Evolutionary conservation across 2,113 vertebrate species (phyloP), one percentile per base, ranked within the genome.

Genomic region (Hydrolagus affinis): DNA sequence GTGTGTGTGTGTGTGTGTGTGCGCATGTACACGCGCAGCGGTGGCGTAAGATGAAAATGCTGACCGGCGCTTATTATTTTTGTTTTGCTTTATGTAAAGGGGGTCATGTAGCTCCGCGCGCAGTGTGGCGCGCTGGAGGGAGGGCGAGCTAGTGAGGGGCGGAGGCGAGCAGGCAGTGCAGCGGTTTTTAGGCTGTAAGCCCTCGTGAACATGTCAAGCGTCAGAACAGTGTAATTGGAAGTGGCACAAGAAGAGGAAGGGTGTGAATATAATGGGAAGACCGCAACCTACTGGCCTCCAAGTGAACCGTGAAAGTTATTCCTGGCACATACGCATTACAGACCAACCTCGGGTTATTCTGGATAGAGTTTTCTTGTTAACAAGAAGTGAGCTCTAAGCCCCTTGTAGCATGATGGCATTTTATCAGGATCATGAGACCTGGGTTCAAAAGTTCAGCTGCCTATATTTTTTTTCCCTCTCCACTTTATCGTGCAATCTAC

Each of bases 221-320:
- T 80, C 62, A 80, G 62, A 62, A 64, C 11, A 4, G 59, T 62
- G 60, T 80, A 80, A 80, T 80, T 80, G 57, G 62, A 80, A 62
- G 76, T 80, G 76, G 76, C 76, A 80, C 62, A n/a, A 62, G n/a
- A 23, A 80, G 57, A 80, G 57, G 57, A 60, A 80, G 23, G 59
- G 76, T 80, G 76, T 80, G 59, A 80, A 80, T 80, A 80, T 80
- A 80, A 80, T 80, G 76, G 60, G 76, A 62, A 80, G 60, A 62
- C 7, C 28, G 17, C 62, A 80, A 80, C 76, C 76, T 80, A 80
- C 76, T 80, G 59, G 57, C 76, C 76, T 80, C 1, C 59, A 8
- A 80, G 59, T 80, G 76, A 80, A 80, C 76, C 76, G 59, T 64
- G 11, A 80, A 80, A 28, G 23, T 80, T 80, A 64, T 60, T 80